Base-by-base conservation (phyloP, 2,888 invertebrate genomes). In the Oscheius myriophilus region DNA sequence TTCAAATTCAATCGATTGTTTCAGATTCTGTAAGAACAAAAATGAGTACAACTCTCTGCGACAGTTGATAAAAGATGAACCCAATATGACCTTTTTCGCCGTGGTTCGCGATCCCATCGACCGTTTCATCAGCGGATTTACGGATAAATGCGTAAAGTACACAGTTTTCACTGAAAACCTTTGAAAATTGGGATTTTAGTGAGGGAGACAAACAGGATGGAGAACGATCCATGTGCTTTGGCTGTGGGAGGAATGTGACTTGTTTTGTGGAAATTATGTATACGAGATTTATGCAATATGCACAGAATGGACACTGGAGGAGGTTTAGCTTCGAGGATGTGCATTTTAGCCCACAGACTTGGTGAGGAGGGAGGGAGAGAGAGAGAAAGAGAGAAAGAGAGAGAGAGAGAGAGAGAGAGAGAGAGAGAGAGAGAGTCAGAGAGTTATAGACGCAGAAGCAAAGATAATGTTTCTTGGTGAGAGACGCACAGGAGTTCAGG, bases 81-180 rank as follows among this genome's bases (percentile, higher is more conserved):
- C 23, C 16, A 53, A 51, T 9, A 23, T 39, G 39, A 52, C 11
- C n/a, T 26, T 52, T 11, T 68, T 77, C 16, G 72, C 74, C 64
- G 70, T 77, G 46, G 77, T 80, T 43, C 67, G 81, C 39, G 67
- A 81, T 58, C 81, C 81, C 9, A 45, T 81, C 11, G 79, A 81
- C 41, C 65, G 80, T 25, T 74, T 81, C 59, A 43, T 81, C 1
- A 78, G 77, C 4, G 78, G 76, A 11, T 81, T 76, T 45, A 72
- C 78, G n/a, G 77, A 81, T 61, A 76, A 79, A 61, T 81, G 81
- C 54, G 49, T n/a, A n/a, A 65, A 9, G n/a, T 52, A 71, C n/a
- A n/a, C 72, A 57, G 39, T 67, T 33, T 58, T 39, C 9, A 43
- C 45, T 43, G n/a, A n/a, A 43, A 43, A 43, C n/a, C 12, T 43